phyloP scores from a whole-genome alignment of 2,888 invertebrate species.

The Sylvicola cinctus region DNA sequence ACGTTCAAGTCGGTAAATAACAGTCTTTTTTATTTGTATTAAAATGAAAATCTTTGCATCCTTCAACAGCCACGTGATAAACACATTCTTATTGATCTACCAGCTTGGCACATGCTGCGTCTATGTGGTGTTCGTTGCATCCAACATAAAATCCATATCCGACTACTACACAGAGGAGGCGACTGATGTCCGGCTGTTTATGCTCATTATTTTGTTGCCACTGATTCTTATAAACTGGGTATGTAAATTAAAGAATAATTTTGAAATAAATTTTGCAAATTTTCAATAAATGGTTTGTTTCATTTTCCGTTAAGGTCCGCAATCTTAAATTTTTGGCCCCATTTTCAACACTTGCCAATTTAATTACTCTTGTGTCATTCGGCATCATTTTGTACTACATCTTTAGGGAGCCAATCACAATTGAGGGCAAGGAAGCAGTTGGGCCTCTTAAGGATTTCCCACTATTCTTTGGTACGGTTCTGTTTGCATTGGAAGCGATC shows the following conservation, averaged over 20 bases:
- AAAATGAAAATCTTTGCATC: not conserved
- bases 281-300: constrained; percentile 66
- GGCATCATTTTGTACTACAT: constrained; percentile 72
- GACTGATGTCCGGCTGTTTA: constrained; percentile 39
- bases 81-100: constrained; percentile 52
- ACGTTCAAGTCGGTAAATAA: too few species aligned
- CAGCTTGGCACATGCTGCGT: constrained; percentile 94
- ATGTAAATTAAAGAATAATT: constrained; percentile 40
- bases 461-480: constrained; percentile 71
- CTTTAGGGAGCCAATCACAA: constrained; percentile 45
- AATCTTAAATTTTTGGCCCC: constrained; percentile 64
- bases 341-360: constrained; percentile 64
- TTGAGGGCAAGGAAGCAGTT: constrained; percentile 33
- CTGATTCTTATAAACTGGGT: constrained; percentile 64
- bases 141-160: constrained; percentile 54
- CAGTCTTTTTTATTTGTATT: not conserved
- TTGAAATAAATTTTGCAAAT: not conserved
- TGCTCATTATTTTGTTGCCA: constrained; percentile 51
- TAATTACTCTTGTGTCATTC: constrained; percentile 59
- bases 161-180: constrained; percentile 29
- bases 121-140: constrained; percentile 83
- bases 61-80: not conserved
- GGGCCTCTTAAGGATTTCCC: constrained; percentile 38
- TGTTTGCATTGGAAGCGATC: constrained; percentile 73
- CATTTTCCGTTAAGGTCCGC: too few species aligned